Evolutionary conservation across 2,888 invertebrate genomes (phyloP), one percentile per base, ranked within the genome.

Genomic region (Alloscopus bannaensis): DNA sequence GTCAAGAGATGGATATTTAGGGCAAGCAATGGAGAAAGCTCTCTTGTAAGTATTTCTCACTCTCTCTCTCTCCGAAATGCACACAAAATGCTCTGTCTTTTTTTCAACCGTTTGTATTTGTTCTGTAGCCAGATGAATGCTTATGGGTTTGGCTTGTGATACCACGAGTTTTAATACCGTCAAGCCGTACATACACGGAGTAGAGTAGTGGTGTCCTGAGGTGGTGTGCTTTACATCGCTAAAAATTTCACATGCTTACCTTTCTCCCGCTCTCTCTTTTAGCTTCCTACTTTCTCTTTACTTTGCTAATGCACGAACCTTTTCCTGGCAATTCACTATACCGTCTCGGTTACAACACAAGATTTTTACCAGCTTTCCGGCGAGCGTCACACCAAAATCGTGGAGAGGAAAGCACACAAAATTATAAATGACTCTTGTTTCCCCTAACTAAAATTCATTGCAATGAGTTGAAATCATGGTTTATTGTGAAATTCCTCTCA

Each of bases 1-100:
- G 55, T 40, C 40, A 69, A 42, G 68, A 69, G 68, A 69, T 57
- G 68, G 68, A 55, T 69, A 69, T 69, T 69, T 69, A 42, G 68
- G 68, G 20, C 55, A 29, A 69, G 68, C 57, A 57, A 31, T 42
- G 24, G 31, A 29, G 65, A 65, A 29, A 45, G 40, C 62, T 62
- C 40, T 40, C 6, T 11, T 20, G 47, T 42, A 70, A 70, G 70
- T 47, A 59, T 60, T 70, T 70, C 50, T 70, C 47, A 57, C 69
- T 60, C n/a, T n/a, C n/a, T n/a, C n/a, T n/a, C n/a, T n/a, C n/a
- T n/a, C n/a, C n/a, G n/a, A n/a, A n/a, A n/a, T 50, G 36, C 45
- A 70, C 45, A 60, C 60, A 29, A 59, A 68, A 52, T 52, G n/a
- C 69, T 42, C 13, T 29, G 26, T 62, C 42, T 16, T 20, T 52